Evolutionary conservation across 2,797 vertebrate genomes (phyloP).

Genomic region (Acanthornis magna): DNA sequence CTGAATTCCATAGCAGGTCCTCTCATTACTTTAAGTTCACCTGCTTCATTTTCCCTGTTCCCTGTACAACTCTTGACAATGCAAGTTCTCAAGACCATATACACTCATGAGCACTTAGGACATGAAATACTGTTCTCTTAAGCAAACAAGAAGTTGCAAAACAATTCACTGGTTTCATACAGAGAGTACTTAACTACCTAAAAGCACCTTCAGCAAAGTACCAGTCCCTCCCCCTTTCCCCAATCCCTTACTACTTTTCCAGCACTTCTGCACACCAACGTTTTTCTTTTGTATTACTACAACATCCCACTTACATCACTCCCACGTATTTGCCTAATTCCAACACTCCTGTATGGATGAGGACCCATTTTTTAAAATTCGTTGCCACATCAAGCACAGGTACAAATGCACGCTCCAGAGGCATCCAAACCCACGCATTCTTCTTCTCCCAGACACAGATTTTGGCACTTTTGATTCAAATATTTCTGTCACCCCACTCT

Average conservation of each 20-base stretch:
- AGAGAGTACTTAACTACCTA: background rate
- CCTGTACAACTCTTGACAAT: background rate
- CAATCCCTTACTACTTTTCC: background rate
- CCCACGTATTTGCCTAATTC: background rate
- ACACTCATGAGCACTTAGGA: background rate
- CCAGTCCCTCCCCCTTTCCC: background rate
- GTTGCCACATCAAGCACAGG: background rate
- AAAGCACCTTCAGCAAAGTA: background rate
- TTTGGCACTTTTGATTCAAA: background rate
- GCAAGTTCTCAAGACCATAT: background rate
- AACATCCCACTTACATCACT: background rate
- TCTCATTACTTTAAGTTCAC: background rate
- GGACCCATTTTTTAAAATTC: background rate
- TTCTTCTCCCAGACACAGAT: background rate
- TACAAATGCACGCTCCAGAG: background rate
- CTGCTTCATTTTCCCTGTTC: background rate
- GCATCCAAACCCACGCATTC: background rate
- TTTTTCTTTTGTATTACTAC: slow-evolving; percentile 8
- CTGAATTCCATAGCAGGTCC: background rate
- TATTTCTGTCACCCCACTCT: background rate
- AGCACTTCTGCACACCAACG: background rate
- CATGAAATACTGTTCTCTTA: background rate
- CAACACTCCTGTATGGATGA: background rate
- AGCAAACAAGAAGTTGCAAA: background rate
- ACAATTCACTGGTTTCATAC: background rate